Base-by-base conservation (phyloP, 2,797 vertebrate species). In the Botia almorhae region DNA sequence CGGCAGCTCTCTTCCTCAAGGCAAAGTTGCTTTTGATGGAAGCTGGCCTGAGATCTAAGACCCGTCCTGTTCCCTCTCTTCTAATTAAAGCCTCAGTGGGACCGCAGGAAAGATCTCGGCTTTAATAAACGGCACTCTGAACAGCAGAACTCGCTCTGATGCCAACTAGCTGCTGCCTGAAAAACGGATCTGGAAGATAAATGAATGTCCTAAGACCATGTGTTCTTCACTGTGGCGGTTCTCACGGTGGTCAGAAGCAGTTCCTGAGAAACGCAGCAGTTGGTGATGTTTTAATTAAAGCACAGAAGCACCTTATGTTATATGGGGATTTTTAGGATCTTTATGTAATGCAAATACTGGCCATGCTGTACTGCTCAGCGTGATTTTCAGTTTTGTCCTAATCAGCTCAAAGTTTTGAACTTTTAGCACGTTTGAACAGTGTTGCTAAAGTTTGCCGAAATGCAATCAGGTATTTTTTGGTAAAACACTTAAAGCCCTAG, bases 71-170 rank as follows among this genome's bases (percentile, higher is more conserved):
- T 46, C 69, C 48, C 16, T 17, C 60, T 65, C 48, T 72, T 26
- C 60, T 80, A 80, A 80, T 80, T 80, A 80, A 65, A 80, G 16
- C 56, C 68, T 71, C 29, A 70, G 56, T 78, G 68, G 56, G 29
- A 29, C 46, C 71, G 33, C 46, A 71, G 68, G 56, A 56, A 29
- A 65, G 77, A 72, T 72, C 17, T 61, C 53, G 1, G 43, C 67
- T 63, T 75, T 53, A 48, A 64, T 51, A 73, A 53, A 75, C 64
- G 26, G 7, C 73, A 6, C 12, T 61, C 55, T 70, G 76, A 78
- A 63, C 39, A 17, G 16, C 53, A 69, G 69, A 78, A 69, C 11
- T 29, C 53, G 1, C 36, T 29, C 76, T 60, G 53, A 60, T 39
- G 36, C 36, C 36, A 39, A 39, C 53, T 78, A 33, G 29, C 76